These are phyloP conservation scores for Bombylius major DNA, from an alignment of 2,888 invertebrate species.

Conservation along the genomic window DNA sequence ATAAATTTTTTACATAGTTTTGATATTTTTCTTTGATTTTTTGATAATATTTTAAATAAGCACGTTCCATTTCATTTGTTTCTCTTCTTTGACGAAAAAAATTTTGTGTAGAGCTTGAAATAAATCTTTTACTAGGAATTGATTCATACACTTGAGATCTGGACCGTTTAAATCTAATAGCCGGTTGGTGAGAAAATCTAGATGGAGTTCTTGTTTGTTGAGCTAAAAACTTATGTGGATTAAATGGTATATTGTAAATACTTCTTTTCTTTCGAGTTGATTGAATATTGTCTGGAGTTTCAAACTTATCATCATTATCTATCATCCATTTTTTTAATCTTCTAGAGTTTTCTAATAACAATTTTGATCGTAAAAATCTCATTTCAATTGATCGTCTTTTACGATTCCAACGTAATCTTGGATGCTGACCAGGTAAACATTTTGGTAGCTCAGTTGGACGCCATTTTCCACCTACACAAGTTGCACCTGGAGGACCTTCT, in stretches of 20 bases:
- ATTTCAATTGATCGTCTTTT: constrained; percentile 42
- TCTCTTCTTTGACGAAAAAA: constrained; percentile 14
- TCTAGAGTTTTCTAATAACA: constrained; percentile 23
- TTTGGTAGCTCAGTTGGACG: constrained; percentile 76
- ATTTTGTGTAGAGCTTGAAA: no score
- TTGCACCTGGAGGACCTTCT: constrained; percentile 84
- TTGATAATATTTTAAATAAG: constrained; percentile 30
- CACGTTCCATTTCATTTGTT: constrained; percentile 24
- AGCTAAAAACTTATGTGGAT: neutral
- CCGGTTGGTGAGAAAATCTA: neutral
- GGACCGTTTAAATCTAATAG: neutral
- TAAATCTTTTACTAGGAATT: no score
- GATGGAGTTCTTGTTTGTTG: neutral
- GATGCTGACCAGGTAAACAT: constrained; percentile 77
- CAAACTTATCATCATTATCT: neutral
- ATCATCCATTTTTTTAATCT: constrained; percentile 15
- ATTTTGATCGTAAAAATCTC: constrained; percentile 26
- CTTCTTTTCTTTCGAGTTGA: neutral
- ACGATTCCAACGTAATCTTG: constrained; percentile 69
- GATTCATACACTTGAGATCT: no score
- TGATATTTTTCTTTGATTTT: constrained; percentile 31
- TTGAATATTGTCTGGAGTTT: neutral
- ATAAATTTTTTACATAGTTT: constrained; percentile 29
- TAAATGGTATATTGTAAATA: neutral
- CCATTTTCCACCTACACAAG: constrained; percentile 90